A percentile compares a stretch with the other conserved stretches of the same genome.
Conservation (phyloP, 2,888 invertebrate genomes). For the Diploptera punctata region DNA sequence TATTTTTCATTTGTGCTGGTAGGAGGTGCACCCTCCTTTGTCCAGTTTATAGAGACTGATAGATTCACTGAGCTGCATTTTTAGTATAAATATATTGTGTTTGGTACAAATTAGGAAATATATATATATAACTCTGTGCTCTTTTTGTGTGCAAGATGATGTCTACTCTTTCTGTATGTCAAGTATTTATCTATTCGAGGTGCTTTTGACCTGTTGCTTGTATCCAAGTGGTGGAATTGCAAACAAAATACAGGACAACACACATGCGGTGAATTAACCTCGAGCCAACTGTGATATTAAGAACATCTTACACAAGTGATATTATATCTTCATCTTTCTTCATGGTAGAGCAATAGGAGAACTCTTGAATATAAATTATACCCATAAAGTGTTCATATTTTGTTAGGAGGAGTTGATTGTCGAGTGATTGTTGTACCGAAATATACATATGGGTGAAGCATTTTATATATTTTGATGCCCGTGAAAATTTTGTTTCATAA, state of each 20-base stretch:
- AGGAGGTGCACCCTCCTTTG: background rate
- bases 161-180: conserved; percentile 8
- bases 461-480: background rate
- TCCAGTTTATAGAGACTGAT: conserved; percentile 9
- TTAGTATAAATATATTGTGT: background rate
- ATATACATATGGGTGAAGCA: background rate
- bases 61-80: background rate
- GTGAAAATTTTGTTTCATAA: background rate
- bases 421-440: background rate
- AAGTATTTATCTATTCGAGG: conserved; percentile 22
- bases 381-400: conserved; percentile 24
- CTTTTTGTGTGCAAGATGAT: conserved; percentile 16
- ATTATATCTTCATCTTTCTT: conserved; percentile 21
- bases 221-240: background rate
- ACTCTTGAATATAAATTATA: background rate
- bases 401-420: conserved; percentile 1
- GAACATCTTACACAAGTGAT: conserved; percentile 5
- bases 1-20: conserved; percentile 8
- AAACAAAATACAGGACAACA: background rate
- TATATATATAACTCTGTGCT: background rate
- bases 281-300: conserved; percentile 28
- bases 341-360: conserved; percentile 16
- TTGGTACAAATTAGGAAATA: background rate
- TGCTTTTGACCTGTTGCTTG: conserved; percentile 20
- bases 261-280: conserved; percentile 3